phyloP scores from a whole-genome alignment of 2,797 vertebrate species.

The Tragopan temminckii region DNA sequence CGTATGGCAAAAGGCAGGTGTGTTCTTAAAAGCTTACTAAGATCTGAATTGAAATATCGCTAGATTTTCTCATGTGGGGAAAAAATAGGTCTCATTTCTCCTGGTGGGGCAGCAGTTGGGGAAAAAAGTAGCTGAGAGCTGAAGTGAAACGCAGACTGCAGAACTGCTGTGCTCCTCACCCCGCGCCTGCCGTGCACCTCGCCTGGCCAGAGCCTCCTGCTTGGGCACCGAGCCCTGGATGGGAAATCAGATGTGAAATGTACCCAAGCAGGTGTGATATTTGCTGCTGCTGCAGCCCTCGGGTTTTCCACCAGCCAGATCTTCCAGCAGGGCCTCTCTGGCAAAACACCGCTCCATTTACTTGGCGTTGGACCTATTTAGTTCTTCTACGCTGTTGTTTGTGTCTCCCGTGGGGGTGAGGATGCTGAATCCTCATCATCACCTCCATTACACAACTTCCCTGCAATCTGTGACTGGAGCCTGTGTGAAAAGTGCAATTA shows the following conservation, averaged over 20 bases:
- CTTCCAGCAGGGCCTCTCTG: not conserved
- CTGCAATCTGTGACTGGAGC: not conserved
- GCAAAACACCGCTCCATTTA: not conserved
- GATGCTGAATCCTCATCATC: not conserved
- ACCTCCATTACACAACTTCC: not conserved
- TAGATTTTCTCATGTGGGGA: not conserved
- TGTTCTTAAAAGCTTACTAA: not conserved
- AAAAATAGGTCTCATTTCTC: not conserved
- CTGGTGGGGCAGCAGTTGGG: not conserved
- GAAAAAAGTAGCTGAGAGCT: not conserved
- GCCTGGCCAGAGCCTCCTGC: not conserved
- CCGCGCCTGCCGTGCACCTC: rapidly evolving
- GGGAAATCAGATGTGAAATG: not conserved
- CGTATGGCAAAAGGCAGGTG: not conserved
- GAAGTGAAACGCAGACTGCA: rapidly evolving
- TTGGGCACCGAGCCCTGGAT: not conserved
- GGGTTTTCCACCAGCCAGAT: not conserved
- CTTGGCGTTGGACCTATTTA: not conserved
- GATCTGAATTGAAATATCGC: not conserved
- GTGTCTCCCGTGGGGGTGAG: rapidly evolving
- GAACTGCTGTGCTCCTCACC: not conserved
- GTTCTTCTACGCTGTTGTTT: rapidly evolving
- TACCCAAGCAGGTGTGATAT: conserved; percentile 46
- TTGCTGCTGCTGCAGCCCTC: not conserved
- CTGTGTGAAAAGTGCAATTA: not conserved